Percentiles rank a stretch among this genome's conserved stretches.
Evolutionary conservation across 1,140 invertebrate species (phyloP).

Genomic region (Saccostrea glomerata): DNA sequence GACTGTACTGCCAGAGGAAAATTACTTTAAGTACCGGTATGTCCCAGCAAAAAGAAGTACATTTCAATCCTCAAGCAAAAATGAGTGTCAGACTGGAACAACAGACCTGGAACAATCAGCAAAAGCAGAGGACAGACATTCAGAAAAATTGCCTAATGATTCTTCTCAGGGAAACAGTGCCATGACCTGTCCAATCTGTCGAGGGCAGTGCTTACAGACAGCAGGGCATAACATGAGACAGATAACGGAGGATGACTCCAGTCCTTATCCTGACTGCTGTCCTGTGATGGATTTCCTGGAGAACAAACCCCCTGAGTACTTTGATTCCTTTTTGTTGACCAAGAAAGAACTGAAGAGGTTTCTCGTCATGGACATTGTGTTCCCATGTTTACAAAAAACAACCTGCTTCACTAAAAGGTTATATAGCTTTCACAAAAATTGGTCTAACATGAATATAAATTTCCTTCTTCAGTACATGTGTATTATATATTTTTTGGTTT

Average conservation of each 20-base stretch:
- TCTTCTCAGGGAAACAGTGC: not conserved
- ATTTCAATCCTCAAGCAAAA: not conserved
- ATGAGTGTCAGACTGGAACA: not conserved
- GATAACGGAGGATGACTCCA: conserved; percentile 53
- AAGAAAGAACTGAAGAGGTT: conserved; percentile 85
- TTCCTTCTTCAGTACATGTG: not conserved
- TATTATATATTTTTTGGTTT: not conserved
- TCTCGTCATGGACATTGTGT: conserved; percentile 90
- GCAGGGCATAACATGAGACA: conserved; percentile 68
- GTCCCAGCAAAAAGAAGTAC: not conserved
- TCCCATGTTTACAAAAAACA: conserved; percentile 84
- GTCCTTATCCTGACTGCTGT: conserved; percentile 56
- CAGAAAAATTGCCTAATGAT: not conserved
- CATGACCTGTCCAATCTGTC: not conserved
- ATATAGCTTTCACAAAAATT: not conserved
- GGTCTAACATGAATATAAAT: not conserved
- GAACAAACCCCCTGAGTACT: conserved; percentile 59
- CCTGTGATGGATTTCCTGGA: conserved; percentile 69
- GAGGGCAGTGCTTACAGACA: conserved; percentile 37
- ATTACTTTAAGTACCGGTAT: not conserved
- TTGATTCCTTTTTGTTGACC: conserved; percentile 82
- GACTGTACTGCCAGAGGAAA: not conserved
- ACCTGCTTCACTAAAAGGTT: conserved; percentile 92
- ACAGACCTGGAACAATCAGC: not conserved
- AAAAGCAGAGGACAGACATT: not conserved